Conservation (phyloP, 2,113 vertebrate genomes). For the Antechinus stuartii region DNA sequence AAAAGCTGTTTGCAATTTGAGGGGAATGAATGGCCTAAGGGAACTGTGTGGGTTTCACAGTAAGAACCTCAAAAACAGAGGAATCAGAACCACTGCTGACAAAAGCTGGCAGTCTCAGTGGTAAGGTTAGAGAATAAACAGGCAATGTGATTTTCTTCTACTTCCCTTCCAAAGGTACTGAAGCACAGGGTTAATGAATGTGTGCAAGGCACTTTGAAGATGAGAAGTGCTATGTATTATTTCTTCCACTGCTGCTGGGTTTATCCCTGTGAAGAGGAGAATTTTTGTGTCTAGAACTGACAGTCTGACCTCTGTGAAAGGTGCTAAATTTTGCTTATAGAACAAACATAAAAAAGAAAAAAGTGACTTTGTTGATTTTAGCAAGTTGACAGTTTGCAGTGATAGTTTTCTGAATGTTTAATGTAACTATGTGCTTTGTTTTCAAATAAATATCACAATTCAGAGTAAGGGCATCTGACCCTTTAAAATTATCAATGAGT, state of each 20-base stretch:
- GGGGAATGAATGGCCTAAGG: not conserved
- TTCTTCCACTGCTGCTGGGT: not conserved
- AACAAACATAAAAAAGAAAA: constrained; percentile 41
- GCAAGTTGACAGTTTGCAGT: constrained; percentile 52
- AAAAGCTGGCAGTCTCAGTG: not conserved
- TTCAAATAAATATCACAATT: constrained; percentile 60
- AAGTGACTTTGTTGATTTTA: constrained; percentile 37
- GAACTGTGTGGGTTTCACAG: not conserved
- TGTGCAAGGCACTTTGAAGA: constrained; percentile 2
- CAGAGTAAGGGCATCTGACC: constrained; percentile 30
- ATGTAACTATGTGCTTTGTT: constrained; percentile 54
- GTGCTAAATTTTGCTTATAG: constrained; percentile 28
- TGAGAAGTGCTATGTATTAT: constrained; percentile 1
- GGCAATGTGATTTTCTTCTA: not conserved
- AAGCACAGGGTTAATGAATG: not conserved
- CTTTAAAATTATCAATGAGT: constrained; percentile 46
- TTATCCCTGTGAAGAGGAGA: constrained; percentile 10
- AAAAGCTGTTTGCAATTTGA: constrained; percentile 9
- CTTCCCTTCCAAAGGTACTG: not conserved
- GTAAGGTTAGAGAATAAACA: constrained; percentile 7
- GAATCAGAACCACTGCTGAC: not conserved
- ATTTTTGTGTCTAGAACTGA: constrained; percentile 21
- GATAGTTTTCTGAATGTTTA: constrained; percentile 46
- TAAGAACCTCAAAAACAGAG: not conserved
- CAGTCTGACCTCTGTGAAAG: constrained; percentile 38